These are phyloP conservation scores for Steinernema carpocapsae DNA, from an alignment of 2,888 invertebrate species.

Conservation along the genomic window DNA sequence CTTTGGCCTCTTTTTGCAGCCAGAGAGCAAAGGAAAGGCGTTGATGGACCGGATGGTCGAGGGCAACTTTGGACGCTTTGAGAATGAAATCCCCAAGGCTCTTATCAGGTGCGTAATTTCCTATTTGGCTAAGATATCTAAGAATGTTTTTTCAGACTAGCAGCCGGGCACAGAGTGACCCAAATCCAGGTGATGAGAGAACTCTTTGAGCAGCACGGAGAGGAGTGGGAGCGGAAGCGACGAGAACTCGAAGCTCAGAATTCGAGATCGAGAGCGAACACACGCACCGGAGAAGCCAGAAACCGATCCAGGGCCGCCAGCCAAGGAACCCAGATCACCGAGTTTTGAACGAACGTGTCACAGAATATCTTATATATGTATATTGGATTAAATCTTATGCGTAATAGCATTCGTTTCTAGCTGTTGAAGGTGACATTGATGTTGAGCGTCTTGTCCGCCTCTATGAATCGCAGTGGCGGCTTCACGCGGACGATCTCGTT, in stretches of 20 bases:
- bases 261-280: background rate
- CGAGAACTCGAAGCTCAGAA: slow-evolving; percentile 38
- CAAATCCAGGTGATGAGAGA: slow-evolving; percentile 55
- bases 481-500: no score
- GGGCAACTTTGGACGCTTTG: slow-evolving; percentile 58
- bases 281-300: no score
- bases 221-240: slow-evolving; percentile 45
- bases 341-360: background rate
- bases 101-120: slow-evolving; percentile 50
- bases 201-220: slow-evolving; percentile 45
- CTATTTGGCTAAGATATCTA: no score
- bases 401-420: background rate
- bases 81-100: slow-evolving; percentile 59
- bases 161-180: slow-evolving; percentile 60
- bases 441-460: no score
- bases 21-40: slow-evolving; percentile 59
- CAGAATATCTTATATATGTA: background rate
- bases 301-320: background rate
- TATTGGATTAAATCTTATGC: background rate
- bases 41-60: slow-evolving; percentile 65
- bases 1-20: slow-evolving; percentile 62
- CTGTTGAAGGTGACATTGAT: no score
- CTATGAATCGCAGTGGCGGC: no score
- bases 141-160: slow-evolving; percentile 60
- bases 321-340: background rate